Evolutionary conservation across 2,888 invertebrate species (phyloP).

Genomic region (Leptodirus hochenwartii): DNA sequence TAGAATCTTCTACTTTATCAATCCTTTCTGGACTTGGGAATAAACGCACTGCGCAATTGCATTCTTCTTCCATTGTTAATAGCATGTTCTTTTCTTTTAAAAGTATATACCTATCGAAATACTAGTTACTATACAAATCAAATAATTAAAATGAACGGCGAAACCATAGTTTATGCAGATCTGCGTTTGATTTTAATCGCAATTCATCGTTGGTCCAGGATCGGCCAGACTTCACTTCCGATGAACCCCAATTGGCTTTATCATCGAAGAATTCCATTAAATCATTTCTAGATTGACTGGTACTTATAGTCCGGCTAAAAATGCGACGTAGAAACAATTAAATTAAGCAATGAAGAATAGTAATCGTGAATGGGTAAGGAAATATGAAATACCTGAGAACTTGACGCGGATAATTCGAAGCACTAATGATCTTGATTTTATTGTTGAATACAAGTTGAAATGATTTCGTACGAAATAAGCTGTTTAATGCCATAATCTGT

Average conservation of each 20-base stretch:
- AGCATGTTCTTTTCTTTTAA: conserved; percentile 96
- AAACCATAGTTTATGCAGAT: conserved; percentile 94
- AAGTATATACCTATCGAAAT: conserved; percentile 47
- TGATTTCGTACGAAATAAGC: too few species aligned
- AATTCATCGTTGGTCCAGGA: conserved; percentile 83
- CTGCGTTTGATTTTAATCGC: conserved; percentile 83
- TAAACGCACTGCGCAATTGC: conserved; percentile 40
- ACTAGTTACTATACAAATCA: background rate
- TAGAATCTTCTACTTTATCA: conserved; percentile 87
- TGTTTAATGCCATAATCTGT: too few species aligned
- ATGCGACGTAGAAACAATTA: too few species aligned
- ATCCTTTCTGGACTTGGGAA: conserved; percentile 87
- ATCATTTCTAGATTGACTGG: conserved; percentile 28
- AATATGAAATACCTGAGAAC: too few species aligned
- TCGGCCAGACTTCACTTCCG: conserved; percentile 61
- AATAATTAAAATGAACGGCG: background rate
- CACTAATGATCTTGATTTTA: too few species aligned
- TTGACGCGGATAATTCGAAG: too few species aligned
- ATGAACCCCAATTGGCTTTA: conserved; percentile 65
- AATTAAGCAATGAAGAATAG: too few species aligned
- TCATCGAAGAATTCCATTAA: conserved; percentile 83
- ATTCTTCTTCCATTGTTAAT: conserved; percentile 83
- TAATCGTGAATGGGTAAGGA: too few species aligned
- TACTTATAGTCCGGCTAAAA: conserved; percentile 13
- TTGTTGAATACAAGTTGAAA: too few species aligned